Base-by-base conservation (phyloP, 2,888 invertebrate genomes). In the Aquatica leii region DNA sequence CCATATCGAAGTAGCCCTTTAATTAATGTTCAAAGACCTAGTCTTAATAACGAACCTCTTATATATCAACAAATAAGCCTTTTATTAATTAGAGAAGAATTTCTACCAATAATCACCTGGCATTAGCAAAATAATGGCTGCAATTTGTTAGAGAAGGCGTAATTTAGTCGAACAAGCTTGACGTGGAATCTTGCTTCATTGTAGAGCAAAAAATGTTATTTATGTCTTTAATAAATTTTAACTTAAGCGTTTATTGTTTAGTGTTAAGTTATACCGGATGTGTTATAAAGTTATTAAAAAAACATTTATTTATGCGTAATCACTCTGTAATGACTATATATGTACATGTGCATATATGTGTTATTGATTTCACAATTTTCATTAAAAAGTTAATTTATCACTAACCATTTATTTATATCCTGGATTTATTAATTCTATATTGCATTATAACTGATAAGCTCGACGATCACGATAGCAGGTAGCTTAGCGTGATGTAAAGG, bases 111-210 rank as follows among this genome's bases (percentile, higher is more conserved):
- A 72, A 73, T 73, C 73, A 69, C 69, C 59, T 63, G 59, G 67
- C 70, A 73, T 72, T 73, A 70, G 70, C 70, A 71, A 73, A 72
- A 71, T 71, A 73, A 73, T 73, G 70, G 65, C 70, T 59, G 66
- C 67, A 72, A 72, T 72, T 73, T 73, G 68, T 72, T 70, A 71
- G 62, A 48, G 43, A 61, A 60, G 46, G 48, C 24, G 51, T 53
- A 62, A 57, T 54, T 57, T 35, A 51, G 20, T 43, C 34, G 35
- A 55, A 37, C 41, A 43, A 43, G 41, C 41, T 43, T 43, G 41
- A 43, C 41, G 41, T 43, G 41, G 17, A 43, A 12, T 17, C 41
- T 43, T 43, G 41, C 41, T 43, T 43, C 41, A 43, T 17, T 43
- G 41, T 14, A 43, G 15, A 43, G 41, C 17, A 43, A 31, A 12